Conservation (phyloP, 2,113 vertebrate species). For the Phyllostomus discolor region DNA sequence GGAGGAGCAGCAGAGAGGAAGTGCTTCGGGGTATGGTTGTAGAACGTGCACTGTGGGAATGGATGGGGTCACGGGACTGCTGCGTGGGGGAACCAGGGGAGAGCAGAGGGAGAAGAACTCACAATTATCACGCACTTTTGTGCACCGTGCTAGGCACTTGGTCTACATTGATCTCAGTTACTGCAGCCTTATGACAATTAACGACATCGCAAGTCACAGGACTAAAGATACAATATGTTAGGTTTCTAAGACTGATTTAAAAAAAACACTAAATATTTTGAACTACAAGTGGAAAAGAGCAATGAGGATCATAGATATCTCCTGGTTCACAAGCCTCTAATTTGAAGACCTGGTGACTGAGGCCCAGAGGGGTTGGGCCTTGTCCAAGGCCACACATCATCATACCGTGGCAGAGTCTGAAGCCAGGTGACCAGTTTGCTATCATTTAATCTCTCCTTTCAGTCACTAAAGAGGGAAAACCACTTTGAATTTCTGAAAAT, state of each 20-base stretch:
- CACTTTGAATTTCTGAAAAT: not conserved
- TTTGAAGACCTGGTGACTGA: not conserved
- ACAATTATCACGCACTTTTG: not conserved
- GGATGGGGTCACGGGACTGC: not conserved
- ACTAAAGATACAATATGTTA: not conserved
- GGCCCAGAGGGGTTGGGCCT: not conserved
- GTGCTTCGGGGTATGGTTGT: accelerated
- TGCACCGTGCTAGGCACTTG: not conserved
- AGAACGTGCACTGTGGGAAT: accelerated
- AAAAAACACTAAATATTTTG: not conserved
- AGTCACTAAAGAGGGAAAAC: not conserved
- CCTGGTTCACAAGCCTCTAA: not conserved
- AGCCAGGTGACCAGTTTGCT: not conserved
- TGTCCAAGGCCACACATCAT: accelerated
- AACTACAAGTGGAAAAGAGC: not conserved
- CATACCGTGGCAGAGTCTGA: accelerated
- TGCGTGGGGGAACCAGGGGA: accelerated
- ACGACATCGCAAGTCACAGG: not conserved
- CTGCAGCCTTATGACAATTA: not conserved
- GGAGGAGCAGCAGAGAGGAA: not conserved
- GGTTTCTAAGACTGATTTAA: not conserved
- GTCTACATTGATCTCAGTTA: not conserved
- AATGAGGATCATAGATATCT: not conserved
- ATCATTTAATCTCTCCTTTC: not conserved
- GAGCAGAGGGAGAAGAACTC: not conserved